Base-by-base conservation (phyloP, 2,888 invertebrate genomes). In the Acronicta leporina region DNA sequence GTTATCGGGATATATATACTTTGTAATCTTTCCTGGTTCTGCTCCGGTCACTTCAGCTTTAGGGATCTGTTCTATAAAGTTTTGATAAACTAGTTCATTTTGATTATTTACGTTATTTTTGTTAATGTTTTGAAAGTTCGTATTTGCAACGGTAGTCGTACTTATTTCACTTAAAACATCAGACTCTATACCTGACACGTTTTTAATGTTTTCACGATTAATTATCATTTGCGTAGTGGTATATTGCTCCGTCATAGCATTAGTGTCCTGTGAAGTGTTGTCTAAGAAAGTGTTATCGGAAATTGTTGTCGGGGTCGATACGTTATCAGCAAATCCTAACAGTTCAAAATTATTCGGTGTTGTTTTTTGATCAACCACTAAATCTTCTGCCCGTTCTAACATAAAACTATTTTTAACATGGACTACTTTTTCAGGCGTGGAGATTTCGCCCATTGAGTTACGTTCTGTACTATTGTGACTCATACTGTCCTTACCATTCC, bases 51-150 rank as follows among this genome's bases (percentile, higher is more conserved):
- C 9, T 10, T 43, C 43, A 33, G 0, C 13, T 11, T n/a, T 20
- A 20, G 11, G 3, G 2, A 6, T 20, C 15, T 10, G 16, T 16
- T n/a, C 27, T 35, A 13, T 10, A 10, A 33, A 13, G 6, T 33
- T 43, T 43, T 43, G 51, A 35, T 35, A 10, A 2, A 33, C 9
- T 43, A n/a, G 15, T 2, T 51, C n/a, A 10, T 33, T 51, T n/a
- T 51, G 16, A n/a, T 33, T 43, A 13, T n/a, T n/a, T n/a, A n/a
- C 11, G 6, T n/a, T 13, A n/a, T 48, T n/a, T 1, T 38, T 15
- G 13, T 38, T n/a, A 5, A 38, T 8, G n/a, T 2, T 25, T 40
- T 38, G n/a, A 1, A 10, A 5, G n/a, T 35, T 7, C n/a, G 25
- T 11, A 10, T 40, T 13, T 25, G 10, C 40, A 1, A 14, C 10